Conservation (phyloP, 1,140 invertebrate genomes). For the Caenorhabditis inopinata region DNA sequence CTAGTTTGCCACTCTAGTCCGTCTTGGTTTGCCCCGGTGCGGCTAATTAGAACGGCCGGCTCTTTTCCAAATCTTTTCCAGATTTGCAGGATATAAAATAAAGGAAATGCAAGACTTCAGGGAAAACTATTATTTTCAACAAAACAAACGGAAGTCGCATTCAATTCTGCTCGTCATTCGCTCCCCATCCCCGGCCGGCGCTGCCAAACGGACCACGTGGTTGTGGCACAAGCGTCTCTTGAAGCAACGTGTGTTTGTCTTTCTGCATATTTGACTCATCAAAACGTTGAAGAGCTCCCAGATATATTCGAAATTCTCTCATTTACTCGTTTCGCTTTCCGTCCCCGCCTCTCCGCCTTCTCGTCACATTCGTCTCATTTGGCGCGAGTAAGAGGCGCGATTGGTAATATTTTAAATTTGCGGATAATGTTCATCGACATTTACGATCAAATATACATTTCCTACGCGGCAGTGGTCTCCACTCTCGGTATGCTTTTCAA, state of each 20-base stretch:
- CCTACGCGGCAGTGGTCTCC: not conserved
- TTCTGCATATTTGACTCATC: not conserved
- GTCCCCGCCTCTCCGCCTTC: not conserved
- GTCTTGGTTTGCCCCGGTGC: no score
- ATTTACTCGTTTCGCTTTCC: no score
- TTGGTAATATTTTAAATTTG: not conserved
- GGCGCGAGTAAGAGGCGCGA: not conserved
- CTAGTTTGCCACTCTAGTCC: no score
- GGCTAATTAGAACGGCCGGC: no score
- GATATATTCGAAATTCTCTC: constrained; percentile 14
- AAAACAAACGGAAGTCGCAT: no score
- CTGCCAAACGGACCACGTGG: not conserved
- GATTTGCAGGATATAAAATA: no score
- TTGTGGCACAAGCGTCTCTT: constrained; percentile 10
- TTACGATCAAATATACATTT: constrained; percentile 26
- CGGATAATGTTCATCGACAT: constrained; percentile 18
- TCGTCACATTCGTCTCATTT: not conserved
- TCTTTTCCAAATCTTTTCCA: no score
- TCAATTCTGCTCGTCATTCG: not conserved
- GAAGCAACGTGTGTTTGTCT: constrained; percentile 11
- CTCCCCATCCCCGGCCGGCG: not conserved
- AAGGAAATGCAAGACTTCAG: no score
- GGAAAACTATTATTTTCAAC: no score
- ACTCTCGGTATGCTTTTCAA: not conserved
- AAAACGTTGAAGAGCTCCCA: constrained; percentile 19